Evolutionary conservation across 2,888 invertebrate genomes (phyloP).

Genomic region (Dioctria linearis): DNA sequence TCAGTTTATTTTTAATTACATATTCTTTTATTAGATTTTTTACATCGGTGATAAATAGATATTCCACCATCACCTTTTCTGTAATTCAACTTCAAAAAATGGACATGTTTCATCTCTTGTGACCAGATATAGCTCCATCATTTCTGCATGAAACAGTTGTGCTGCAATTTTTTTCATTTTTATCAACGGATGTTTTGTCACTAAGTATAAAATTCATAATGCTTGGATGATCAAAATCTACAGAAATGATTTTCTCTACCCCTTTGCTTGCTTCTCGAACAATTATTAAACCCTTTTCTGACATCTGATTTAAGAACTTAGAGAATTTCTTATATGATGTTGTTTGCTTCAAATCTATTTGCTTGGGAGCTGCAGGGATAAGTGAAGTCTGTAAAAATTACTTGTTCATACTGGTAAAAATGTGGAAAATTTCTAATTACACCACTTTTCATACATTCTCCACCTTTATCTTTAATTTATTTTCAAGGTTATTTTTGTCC

Average conservation of each 20-base stretch:
- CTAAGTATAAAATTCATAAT: constrained; percentile 70
- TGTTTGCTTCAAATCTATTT: constrained; percentile 87
- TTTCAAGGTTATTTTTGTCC: too few species aligned
- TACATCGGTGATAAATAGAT: too few species aligned
- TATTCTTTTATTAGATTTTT: constrained; percentile 78
- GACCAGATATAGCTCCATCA: constrained; percentile 68
- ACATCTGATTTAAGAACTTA: constrained; percentile 86
- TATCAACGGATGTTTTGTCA: not conserved
- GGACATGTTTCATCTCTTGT: constrained; percentile 66
- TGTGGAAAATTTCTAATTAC: too few species aligned
- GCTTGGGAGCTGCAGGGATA: constrained; percentile 78
- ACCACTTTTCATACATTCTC: too few species aligned
- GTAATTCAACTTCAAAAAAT: constrained; percentile 68
- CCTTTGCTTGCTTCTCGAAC: constrained; percentile 82
- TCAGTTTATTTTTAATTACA: constrained; percentile 77
- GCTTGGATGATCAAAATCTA: constrained; percentile 77
- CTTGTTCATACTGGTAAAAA: constrained; percentile 86
- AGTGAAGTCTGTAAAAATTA: constrained; percentile 83
- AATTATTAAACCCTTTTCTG: constrained; percentile 76
- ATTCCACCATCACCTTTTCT: constrained; percentile 74
- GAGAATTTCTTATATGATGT: constrained; percentile 90
- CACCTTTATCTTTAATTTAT: too few species aligned
- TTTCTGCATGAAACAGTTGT: constrained; percentile 67
- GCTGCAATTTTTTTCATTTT: constrained; percentile 61
- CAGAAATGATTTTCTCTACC: constrained; percentile 82